Conservation (phyloP, 2,113 vertebrate genomes). For the Solea senegalensis region DNA sequence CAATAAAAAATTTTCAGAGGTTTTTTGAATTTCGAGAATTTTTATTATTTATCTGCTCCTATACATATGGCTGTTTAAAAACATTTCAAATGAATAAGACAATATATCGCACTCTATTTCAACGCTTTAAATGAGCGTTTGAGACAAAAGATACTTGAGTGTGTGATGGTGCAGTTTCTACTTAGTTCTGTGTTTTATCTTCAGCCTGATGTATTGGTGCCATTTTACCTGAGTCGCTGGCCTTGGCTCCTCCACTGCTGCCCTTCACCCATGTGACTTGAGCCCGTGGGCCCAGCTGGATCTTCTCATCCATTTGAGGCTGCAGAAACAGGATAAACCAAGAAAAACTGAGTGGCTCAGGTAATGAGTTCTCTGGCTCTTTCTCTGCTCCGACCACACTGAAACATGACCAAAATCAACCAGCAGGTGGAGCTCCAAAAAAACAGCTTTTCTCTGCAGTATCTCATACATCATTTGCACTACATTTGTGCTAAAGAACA, state of each 20-base stretch:
- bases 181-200: not conserved
- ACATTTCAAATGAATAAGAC: too few relatives aligned
- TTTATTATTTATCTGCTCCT: too few relatives aligned
- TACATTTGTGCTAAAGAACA: not conserved
- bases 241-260: slow-evolving; percentile 98
- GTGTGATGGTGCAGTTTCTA: too few relatives aligned
- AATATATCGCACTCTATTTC: too few relatives aligned
- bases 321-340: slow-evolving; percentile 63
- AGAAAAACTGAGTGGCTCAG: not conserved
- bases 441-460: not conserved
- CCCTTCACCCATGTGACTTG: slow-evolving; percentile 97
- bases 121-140: too few relatives aligned
- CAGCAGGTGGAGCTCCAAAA: slow-evolving; percentile 31
- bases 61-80: too few relatives aligned
- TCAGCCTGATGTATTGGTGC: not conserved
- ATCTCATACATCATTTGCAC: slow-evolving; percentile 5
- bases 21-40: too few relatives aligned
- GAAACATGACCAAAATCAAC: slow-evolving; percentile 1
- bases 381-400: not conserved
- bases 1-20: too few relatives aligned
- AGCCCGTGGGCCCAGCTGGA: slow-evolving; percentile 95
- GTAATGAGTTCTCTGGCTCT: not conserved
- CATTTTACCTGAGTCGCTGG: slow-evolving; percentile 90
- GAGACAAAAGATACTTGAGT: too few relatives aligned
- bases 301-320: slow-evolving; percentile 99